Base-by-base conservation (phyloP, 2,113 vertebrate species). In the Ranitomeya variabilis region DNA sequence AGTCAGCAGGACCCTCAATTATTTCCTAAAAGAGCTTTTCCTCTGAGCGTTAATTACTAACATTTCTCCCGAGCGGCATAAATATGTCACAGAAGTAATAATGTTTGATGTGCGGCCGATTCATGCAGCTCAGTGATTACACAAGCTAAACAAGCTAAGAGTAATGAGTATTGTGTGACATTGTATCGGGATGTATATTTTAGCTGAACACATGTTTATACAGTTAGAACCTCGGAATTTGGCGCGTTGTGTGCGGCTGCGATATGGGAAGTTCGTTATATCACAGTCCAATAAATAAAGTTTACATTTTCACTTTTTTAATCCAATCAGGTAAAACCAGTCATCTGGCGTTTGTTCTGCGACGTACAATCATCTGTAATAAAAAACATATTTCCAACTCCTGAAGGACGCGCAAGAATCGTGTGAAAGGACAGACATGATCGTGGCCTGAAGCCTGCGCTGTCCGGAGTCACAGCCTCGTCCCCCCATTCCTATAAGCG, bases 61-160 rank as follows among this genome's bases (percentile, higher is more conserved):
- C 26, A 62, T 37, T 71, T 55, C 55, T 57, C 26, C 21, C 11
- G 59, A 51, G 51, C 52, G 64, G 31, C 1, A 31, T 16, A 76
- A 74, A 88, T 59, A n/a, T 76, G 67, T 76, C 79, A 76, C 71
- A 60, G 71, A 45, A 76, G 14, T 54, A 59, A 74, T 76, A 81
- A 76, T 18, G 80, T 64, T 83, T 83, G 80, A 88, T 76, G 14
- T 60, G n/a, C 21, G 45, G 18, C 26, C 74, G 66, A 88, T 87
- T 71, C n/a, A 69, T 59, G 23, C 16, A 6, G 62, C n/a, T 45
- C 0, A 8, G 11, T 3, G 4, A 26, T 88, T 55, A 74, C 57
- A 83, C 15, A 10, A 59, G 60, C 67, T 80, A 52, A 73, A 83
- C 15, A 10, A 59, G 60, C 67, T 80, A 52, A 73, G n/a, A 83